Conservation (phyloP, 1,140 invertebrate genomes). For the Oncopodura yosiiana region DNA sequence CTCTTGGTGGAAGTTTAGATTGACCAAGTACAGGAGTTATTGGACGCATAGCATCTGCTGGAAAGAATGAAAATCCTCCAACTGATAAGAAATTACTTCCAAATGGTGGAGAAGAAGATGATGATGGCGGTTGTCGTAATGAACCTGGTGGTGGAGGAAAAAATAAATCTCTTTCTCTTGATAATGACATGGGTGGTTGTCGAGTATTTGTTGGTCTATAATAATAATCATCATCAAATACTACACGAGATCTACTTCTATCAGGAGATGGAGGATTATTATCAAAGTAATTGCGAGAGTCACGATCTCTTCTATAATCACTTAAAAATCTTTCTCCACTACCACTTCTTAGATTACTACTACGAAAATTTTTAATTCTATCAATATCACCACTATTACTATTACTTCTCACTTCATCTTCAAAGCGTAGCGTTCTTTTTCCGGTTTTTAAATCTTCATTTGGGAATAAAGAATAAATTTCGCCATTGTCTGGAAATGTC, state of each 20-base stretch:
- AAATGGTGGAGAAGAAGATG: background rate
- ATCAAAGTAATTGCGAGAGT: background rate
- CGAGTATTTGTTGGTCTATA: no score
- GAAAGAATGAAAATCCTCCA: no score
- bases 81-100: background rate
- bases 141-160: background rate
- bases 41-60: background rate
- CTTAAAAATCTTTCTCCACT: background rate
- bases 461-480: conserved; percentile 33
- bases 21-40: conserved; percentile 7
- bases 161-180: no score
- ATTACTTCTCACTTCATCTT: conserved; percentile 13
- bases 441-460: conserved; percentile 34
- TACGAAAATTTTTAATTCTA: no score
- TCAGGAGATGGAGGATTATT: background rate
- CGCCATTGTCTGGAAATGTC: conserved; percentile 19
- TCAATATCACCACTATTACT: no score
- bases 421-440: conserved; percentile 14
- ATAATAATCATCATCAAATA: conserved; percentile 17
- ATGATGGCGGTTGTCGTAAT: background rate
- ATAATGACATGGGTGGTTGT: no score
- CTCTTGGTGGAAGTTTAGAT: conserved; percentile 13
- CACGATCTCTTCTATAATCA: background rate
- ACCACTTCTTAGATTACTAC: background rate
- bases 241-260: background rate